phyloP scores from a whole-genome alignment of 2,113 vertebrate genomes.

The Orcinus orca region DNA sequence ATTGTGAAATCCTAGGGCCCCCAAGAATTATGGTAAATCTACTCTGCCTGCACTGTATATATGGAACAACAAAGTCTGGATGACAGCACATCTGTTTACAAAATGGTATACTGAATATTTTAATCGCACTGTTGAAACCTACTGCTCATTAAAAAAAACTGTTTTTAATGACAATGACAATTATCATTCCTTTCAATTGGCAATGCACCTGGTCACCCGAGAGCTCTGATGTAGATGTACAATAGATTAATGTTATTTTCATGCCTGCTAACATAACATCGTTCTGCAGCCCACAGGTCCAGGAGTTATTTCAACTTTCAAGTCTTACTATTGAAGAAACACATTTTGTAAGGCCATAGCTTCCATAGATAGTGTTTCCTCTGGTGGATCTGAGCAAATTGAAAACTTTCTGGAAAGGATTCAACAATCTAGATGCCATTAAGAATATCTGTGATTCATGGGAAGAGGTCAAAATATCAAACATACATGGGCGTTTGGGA shows the following conservation, averaged over 20 bases:
- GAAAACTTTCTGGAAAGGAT: not conserved
- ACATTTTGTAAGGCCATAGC: not conserved
- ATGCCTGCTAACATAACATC: not conserved
- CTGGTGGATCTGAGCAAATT: not conserved
- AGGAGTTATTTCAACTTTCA: not conserved
- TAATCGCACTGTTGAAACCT: not conserved
- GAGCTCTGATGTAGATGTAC: not conserved
- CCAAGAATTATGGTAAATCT: not conserved
- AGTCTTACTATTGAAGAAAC: not conserved
- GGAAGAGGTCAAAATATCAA: not conserved
- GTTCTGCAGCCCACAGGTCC: not conserved
- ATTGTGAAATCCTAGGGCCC: not conserved
- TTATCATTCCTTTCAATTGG: not conserved
- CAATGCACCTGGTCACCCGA: not conserved
- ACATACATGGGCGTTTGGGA: not conserved
- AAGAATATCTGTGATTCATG: not conserved
- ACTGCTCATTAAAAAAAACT: not conserved
- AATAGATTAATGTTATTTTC: not conserved
- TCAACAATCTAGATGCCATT: not conserved
- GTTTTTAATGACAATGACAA: not conserved
- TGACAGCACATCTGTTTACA: not conserved
- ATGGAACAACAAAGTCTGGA: not conserved
- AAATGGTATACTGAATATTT: not conserved
- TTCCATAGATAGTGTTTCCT: not conserved
- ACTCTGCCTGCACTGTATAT: not conserved